phyloP scores from a whole-genome alignment of 1,140 invertebrate species.

The Brachionus rubens region DNA sequence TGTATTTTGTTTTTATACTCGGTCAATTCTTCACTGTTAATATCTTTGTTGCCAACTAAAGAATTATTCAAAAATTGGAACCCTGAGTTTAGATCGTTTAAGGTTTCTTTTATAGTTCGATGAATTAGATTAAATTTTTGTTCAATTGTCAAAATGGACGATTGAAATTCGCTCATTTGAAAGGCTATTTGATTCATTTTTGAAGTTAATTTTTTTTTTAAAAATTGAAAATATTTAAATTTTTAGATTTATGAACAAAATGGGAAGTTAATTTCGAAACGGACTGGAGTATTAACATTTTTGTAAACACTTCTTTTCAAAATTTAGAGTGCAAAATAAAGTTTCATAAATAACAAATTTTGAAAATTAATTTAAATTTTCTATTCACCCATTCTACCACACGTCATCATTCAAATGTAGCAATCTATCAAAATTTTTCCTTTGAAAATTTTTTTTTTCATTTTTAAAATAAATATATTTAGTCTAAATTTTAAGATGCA shows the following conservation, averaged over 20 bases:
- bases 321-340: slow-evolving; percentile 38
- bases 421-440: neutral
- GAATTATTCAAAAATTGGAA: neutral
- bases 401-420: slow-evolving; percentile 23
- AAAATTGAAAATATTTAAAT: too few relatives aligned
- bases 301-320: too few relatives aligned
- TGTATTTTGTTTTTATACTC: neutral
- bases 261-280: slow-evolving; percentile 31
- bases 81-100: neutral
- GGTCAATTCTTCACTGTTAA: neutral
- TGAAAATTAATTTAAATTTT: neutral
- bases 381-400: neutral
- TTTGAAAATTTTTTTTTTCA: neutral
- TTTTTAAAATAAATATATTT: neutral
- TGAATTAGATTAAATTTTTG: neutral
- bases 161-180: slow-evolving; percentile 31
- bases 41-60: neutral
- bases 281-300: too few relatives aligned
- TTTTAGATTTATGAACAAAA: too few relatives aligned
- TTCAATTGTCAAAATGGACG: neutral
- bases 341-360: slow-evolving; percentile 3
- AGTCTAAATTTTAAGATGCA: neutral
- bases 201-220: neutral
- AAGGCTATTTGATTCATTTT: slow-evolving; percentile 8
- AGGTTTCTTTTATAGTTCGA: slow-evolving; percentile 1